Evolutionary conservation across 2,797 vertebrate species (phyloP), one percentile per base, ranked within the genome.

Genomic region (Pseudochaenichthys georgianus): DNA sequence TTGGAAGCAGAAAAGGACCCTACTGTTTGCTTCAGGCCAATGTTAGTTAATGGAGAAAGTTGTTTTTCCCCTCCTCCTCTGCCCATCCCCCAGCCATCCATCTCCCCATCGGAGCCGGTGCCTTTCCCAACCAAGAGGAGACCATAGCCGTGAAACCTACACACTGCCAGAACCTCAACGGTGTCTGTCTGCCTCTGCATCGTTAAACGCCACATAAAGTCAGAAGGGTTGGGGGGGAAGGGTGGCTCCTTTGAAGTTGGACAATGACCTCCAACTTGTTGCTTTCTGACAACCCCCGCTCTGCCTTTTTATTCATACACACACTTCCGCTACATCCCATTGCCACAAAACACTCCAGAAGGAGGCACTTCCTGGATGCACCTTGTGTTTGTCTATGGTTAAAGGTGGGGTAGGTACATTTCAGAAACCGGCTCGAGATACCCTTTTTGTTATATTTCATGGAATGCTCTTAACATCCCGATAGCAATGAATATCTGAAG

Each of bases 181-280:
- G 62, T 83, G 87, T 86, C 87, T 90, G 90, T 90, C 90, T 90
- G 64, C 63, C 69, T 88, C 83, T 80, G 55, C 47, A 19, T 85
- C 73, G 69, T 92, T 92, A 94, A 94, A 86, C 70, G 64, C 58
- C 75, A 84, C 63, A 66, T 92, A 87, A 88, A 88, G 69, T 85
- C 60, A 72, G 43, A 59, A 31, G 34, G 21, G 21, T 48, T 62
- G 62, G 45, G 78, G 61, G 61, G 67, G 42, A 9, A 28, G 62
- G 71, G 9, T 3, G 28, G 45, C 4, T 52, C 23, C 89, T 94
- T 93, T 94, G 90, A 95, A 91, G 89, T 83, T 76, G 78, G 91
- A 91, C 90, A 89, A 88, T 93, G 90, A 93, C 90, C 93, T 93
- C 82, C 72, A 91, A 92, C 90, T 90, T 93, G 91, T 88, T 87